These are phyloP conservation scores for Elegia similella DNA, from an alignment of 2,888 invertebrate genomes.

Conservation along the genomic window DNA sequence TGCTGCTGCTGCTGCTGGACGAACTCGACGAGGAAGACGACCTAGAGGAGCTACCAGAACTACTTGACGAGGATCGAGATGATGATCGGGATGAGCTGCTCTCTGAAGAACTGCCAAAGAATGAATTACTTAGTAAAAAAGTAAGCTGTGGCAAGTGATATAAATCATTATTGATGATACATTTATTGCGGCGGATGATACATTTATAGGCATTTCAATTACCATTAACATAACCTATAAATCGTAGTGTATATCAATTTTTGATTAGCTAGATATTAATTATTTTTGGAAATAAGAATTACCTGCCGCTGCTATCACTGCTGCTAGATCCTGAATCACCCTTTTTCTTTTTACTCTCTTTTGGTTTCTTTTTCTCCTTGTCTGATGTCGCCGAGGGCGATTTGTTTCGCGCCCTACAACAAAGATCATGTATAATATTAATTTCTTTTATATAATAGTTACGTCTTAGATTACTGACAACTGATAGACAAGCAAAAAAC, in stretches of 20 bases:
- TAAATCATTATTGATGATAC: too few species aligned
- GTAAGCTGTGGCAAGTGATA: too few species aligned
- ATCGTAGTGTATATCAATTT: not conserved
- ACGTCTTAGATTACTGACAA: not conserved
- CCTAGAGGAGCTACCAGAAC: slow-evolving; percentile 83
- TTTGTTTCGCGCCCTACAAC: slow-evolving; percentile 87
- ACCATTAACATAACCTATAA: slow-evolving; percentile 6
- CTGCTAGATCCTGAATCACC: slow-evolving; percentile 89
- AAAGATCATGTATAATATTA: not conserved
- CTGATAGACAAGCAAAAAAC: not conserved
- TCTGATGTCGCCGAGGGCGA: slow-evolving; percentile 86
- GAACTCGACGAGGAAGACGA: slow-evolving; percentile 84
- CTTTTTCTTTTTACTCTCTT: slow-evolving; percentile 83
- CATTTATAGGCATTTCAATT: not conserved
- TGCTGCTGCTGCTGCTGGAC: slow-evolving; percentile 85
- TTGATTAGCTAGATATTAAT: not conserved
- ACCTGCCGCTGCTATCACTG: slow-evolving; percentile 90
- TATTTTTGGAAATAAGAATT: slow-evolving; percentile 16
- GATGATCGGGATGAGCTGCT: slow-evolving; percentile 91
- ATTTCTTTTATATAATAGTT: not conserved
- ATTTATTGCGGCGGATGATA: not conserved
- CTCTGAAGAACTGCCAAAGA: slow-evolving; percentile 84
- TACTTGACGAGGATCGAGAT: slow-evolving; percentile 90
- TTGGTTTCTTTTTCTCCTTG: slow-evolving; percentile 86
- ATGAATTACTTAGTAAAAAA: not conserved